Conservation (phyloP, 2,113 vertebrate genomes). For the Scopus umbretta region DNA sequence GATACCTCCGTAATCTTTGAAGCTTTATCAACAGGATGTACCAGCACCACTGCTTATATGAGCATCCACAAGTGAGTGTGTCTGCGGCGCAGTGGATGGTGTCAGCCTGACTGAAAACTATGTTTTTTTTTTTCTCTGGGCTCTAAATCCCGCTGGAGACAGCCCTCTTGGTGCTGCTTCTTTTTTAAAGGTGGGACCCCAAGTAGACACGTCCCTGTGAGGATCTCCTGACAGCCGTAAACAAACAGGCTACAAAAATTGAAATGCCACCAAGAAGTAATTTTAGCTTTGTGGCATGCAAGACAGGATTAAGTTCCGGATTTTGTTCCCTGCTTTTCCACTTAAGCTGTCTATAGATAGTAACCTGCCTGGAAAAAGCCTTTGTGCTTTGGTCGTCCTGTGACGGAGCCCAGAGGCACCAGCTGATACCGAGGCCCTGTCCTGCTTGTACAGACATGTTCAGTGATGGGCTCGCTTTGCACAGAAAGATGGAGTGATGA, state of each 20-base stretch:
- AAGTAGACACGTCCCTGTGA: background rate
- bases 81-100: background rate
- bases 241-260: background rate
- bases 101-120: background rate
- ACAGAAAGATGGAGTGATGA: background rate
- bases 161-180: background rate
- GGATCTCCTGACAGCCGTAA: background rate
- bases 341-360: constrained; percentile 20
- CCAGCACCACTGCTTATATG: constrained; percentile 95
- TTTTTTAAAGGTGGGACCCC: background rate
- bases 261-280: background rate
- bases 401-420: background rate
- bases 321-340: constrained; percentile 9
- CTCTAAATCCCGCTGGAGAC: background rate
- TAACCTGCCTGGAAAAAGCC: background rate
- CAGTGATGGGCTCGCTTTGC: background rate
- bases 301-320: constrained; percentile 9
- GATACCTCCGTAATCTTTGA: constrained; percentile 95
- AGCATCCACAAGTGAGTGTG: constrained; percentile 95
- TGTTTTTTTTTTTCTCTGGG: background rate
- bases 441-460: background rate
- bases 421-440: background rate
- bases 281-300: background rate
- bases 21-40: constrained; percentile 92
- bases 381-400: background rate